Conservation (phyloP, 2,797 vertebrate species). For the Sebastes variabilis region DNA sequence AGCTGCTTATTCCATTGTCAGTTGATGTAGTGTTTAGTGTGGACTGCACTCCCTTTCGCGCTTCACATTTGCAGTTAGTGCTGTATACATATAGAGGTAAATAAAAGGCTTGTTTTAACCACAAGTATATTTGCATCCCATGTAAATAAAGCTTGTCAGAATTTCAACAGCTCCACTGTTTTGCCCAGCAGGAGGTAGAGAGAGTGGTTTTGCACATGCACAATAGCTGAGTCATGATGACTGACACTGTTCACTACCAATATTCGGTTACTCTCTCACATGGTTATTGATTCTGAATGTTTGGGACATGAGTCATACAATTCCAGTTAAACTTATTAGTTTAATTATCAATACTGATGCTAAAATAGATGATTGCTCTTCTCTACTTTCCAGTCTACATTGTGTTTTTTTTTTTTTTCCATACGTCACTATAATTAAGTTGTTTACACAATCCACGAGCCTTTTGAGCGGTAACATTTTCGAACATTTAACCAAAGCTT, state of each 20-base stretch:
- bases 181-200: not conserved
- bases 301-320: not conserved
- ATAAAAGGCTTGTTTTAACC: constrained; percentile 49
- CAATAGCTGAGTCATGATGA: constrained; percentile 30
- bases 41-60: constrained; percentile 3
- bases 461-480: not conserved
- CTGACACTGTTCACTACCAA: not conserved
- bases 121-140: constrained; percentile 64
- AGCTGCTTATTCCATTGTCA: not conserved
- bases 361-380: not conserved
- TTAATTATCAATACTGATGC: not conserved
- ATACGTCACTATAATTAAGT: not conserved
- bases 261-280: not conserved
- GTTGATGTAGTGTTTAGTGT: not conserved
- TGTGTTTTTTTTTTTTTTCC: not conserved
- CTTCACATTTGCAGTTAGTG: constrained; percentile 4
- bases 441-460: not conserved
- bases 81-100: constrained; percentile 12
- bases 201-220: not conserved
- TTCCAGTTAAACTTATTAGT: not conserved
- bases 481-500: not conserved
- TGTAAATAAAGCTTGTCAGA: constrained; percentile 56
- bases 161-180: constrained; percentile 39
- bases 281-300: not conserved
- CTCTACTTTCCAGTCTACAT: not conserved